phyloP scores from a whole-genome alignment of 2,797 vertebrate genomes.

The Sebastolobus alascanus region DNA sequence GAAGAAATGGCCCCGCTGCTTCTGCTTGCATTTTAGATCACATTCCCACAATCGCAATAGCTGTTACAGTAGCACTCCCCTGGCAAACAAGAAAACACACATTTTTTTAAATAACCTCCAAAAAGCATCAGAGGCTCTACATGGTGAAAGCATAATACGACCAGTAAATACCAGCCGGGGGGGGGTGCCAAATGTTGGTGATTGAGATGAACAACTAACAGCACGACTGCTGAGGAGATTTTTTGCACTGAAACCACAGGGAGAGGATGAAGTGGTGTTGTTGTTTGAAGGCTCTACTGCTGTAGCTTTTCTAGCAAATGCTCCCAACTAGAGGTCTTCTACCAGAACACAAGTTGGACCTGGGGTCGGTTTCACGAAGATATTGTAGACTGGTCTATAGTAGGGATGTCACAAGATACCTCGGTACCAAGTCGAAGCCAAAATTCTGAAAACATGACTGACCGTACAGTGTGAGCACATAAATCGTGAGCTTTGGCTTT shows the following conservation, averaged over 20 bases:
- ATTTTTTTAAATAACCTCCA: slow-evolving; percentile 14
- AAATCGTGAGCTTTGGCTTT: too few relatives aligned
- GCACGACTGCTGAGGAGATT: slow-evolving; percentile 1
- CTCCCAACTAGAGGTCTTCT: neutral
- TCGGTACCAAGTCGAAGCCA: too few relatives aligned
- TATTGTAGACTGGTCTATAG: neutral
- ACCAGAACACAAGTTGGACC: neutral
- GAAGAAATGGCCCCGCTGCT: slow-evolving; percentile 14
- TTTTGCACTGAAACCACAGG: slow-evolving; percentile 2
- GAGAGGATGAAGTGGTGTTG: too few relatives aligned
- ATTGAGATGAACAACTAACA: slow-evolving; percentile 1
- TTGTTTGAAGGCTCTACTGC: neutral
- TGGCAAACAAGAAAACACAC: slow-evolving; percentile 1
- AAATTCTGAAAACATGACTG: too few relatives aligned
- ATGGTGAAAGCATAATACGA: neutral
- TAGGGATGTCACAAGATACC: too few relatives aligned
- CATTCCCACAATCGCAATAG: slow-evolving; percentile 7
- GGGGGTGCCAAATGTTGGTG: neutral
- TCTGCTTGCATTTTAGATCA: slow-evolving; percentile 16
- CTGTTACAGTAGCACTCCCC: neutral
- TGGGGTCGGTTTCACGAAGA: neutral
- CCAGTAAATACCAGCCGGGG: neutral
- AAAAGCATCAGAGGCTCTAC: neutral
- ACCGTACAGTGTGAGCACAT: too few relatives aligned
- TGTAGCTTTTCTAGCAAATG: neutral